Evolutionary conservation across 2,888 invertebrate genomes (phyloP).

Genomic region (Rhagium mordax): DNA sequence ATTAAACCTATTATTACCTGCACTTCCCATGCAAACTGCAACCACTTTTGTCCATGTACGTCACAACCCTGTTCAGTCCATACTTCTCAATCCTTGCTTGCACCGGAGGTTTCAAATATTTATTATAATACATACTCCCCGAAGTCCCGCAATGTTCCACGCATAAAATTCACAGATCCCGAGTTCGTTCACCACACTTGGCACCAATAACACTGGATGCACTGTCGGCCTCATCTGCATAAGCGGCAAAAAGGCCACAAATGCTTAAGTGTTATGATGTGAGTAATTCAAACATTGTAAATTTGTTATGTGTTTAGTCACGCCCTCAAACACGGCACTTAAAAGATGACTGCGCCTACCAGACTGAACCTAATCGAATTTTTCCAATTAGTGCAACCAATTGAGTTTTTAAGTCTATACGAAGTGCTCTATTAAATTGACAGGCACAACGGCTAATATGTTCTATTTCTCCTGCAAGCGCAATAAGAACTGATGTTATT

Average conservation of each 20-base stretch:
- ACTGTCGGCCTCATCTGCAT: slow-evolving; percentile 2
- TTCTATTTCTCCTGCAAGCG: too few relatives aligned
- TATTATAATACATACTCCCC: slow-evolving; percentile 67
- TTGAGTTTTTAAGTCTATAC: neutral
- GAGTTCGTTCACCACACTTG: slow-evolving; percentile 27
- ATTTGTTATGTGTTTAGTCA: slow-evolving; percentile 36
- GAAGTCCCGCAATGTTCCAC: neutral
- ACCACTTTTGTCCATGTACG: slow-evolving; percentile 64
- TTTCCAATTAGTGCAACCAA: slow-evolving; percentile 20
- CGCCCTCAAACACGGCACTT: slow-evolving; percentile 23
- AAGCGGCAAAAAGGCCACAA: slow-evolving; percentile 42
- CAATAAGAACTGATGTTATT: neutral
- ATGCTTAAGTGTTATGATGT: slow-evolving; percentile 36
- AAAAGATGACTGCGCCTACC: slow-evolving; percentile 20
- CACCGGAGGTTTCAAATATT: slow-evolving; percentile 67
- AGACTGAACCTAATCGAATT: slow-evolving; percentile 21
- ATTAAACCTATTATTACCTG: slow-evolving; percentile 46
- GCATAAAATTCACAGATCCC: neutral
- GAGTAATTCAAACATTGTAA: slow-evolving; percentile 44
- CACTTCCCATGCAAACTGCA: slow-evolving; percentile 62
- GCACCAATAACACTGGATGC: neutral
- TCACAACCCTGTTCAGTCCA: slow-evolving; percentile 63
- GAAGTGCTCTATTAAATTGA: neutral
- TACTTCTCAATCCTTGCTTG: slow-evolving; percentile 61
- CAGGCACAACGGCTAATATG: too few relatives aligned